Evolutionary conservation across 2,888 invertebrate species (phyloP), one percentile per base, ranked within the genome.

Genomic region (Stenoptilia bipunctidactyla): DNA sequence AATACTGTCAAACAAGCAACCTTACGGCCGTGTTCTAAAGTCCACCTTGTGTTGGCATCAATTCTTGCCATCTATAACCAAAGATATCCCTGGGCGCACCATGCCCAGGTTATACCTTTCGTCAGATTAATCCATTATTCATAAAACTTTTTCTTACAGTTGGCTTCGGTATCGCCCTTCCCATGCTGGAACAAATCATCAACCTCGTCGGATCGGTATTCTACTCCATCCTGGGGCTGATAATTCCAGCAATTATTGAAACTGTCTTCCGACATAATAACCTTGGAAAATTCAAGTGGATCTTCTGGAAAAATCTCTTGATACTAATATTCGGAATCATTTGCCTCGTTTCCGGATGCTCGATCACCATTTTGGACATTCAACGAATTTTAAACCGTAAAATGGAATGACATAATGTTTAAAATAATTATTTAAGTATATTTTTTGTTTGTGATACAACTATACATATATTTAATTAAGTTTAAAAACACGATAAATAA

Each of bases 171-270:
- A 66, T 79, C 34, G 82, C 80, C 0, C 87, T 85, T 0, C 84
- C 84, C 0, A 49, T 84, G 15, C 52, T 85, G 40, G 84, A 85
- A 39, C 82, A 83, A 47, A 79, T 85, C 41, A 80, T 85, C 46
- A 80, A 79, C 55, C 56, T 85, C 1, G 84, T 84, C 0, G 85
- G 85, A 0, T 66, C 84, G 1, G 61, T 89, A 27, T 90, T 90
- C 56, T 89, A 90, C 56, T 90, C 91, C 2, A 87, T 88, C 34
- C 83, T 90, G 34, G 95, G 96, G 1, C 85, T 93, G 36, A 85
- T 90, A 43, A 88, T 92, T 34, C 93, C 93, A 4, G 88, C 90
- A 1, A 66, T 91, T 13, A 84, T 92, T 1, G 92, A 94, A 54
- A 90, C 89, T 0, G 86, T 93, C 1, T 87, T 90, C 46, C 75